These are phyloP conservation scores for Poecilia wingei DNA, from an alignment of 2,797 vertebrate genomes.

Conservation along the genomic window DNA sequence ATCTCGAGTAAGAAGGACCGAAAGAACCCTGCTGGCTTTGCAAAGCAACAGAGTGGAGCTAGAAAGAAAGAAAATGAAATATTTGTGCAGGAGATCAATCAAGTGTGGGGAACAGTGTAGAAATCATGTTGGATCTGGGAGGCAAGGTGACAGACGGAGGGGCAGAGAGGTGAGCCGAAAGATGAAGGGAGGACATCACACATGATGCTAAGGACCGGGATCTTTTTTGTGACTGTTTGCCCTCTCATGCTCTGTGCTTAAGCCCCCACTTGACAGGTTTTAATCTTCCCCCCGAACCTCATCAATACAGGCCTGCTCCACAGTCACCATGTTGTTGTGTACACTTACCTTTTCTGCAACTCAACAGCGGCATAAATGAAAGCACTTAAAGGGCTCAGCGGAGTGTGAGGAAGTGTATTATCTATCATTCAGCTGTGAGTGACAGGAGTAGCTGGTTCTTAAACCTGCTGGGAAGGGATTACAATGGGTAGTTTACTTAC, in stretches of 20 bases:
- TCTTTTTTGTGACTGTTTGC: slow-evolving; percentile 69
- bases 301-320: slow-evolving; percentile 59
- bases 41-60: slow-evolving; percentile 24
- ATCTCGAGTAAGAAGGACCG: slow-evolving; percentile 19
- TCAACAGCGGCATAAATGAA: slow-evolving; percentile 27
- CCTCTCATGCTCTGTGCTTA: slow-evolving; percentile 63
- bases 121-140: slow-evolving; percentile 39
- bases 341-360: slow-evolving; percentile 24
- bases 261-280: slow-evolving; percentile 61
- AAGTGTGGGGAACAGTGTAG: slow-evolving; percentile 39
- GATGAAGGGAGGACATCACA: slow-evolving; percentile 52
- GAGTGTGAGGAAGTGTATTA: slow-evolving; percentile 41
- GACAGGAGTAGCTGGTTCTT: slow-evolving; percentile 50
- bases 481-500: slow-evolving; percentile 74
- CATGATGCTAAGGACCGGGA: slow-evolving; percentile 70
- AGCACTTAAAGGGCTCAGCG: slow-evolving; percentile 28
- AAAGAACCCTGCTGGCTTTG: not conserved
- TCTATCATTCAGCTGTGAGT: slow-evolving; percentile 54
- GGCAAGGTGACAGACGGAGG: slow-evolving; percentile 49
- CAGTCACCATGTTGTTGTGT: slow-evolving; percentile 18
- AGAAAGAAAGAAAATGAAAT: slow-evolving; percentile 41
- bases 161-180: slow-evolving; percentile 47
- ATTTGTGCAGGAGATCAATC: slow-evolving; percentile 54
- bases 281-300: slow-evolving; percentile 60
- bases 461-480: slow-evolving; percentile 63